Evolutionary conservation across 2,888 invertebrate species (phyloP), one percentile per base, ranked within the genome.

Genomic region (Caradrina clavipalpis): DNA sequence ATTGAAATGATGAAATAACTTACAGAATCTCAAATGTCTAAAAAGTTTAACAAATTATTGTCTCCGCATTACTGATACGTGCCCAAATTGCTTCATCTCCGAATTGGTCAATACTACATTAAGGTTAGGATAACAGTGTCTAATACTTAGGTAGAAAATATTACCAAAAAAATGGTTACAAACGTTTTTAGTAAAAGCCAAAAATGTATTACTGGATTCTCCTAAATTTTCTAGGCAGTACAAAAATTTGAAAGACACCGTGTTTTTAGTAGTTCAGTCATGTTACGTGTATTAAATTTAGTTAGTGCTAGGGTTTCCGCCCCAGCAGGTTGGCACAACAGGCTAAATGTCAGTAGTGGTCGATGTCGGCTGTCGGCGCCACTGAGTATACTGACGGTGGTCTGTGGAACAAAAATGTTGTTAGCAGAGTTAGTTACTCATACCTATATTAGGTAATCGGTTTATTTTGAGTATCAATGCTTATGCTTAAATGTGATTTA

Each of bases 351-450:
- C 94, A 96, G 92, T 95, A 96, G 74, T 94, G 94, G 74, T 95
- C 95, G 47, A 89, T 76, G 69, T 95, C 95, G 0, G 89, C 92
- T 10, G 93, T 79, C 2, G 95, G 95, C 47, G 95, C 95, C 53
- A 94, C 93, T 0, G 95, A 91, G 89, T 95, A 96, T 55, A 94
- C 94, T 73, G 96, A 96, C 2, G 96, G 96, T 17, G 95, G 95
- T 78, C 95, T 95, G 94, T 6, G 87, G 86, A 58, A 65, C 5
- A 63, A 66, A 17, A 42, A 26, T 11, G 1, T n/a, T 19, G 21
- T 72, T 55, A 73, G 26, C 68, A 21, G 0, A 17, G 50, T 70
- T 70, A 73, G 22, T 21, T 17, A 7, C 15, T 64, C 22, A 22
- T 19, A 5, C 6, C 35, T 22, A 35, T 26, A 26, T 26, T 26